Evolutionary conservation across 2,888 invertebrate species (phyloP), one percentile per base, ranked within the genome.

Genomic region (Drosophila imparisetae): DNA sequence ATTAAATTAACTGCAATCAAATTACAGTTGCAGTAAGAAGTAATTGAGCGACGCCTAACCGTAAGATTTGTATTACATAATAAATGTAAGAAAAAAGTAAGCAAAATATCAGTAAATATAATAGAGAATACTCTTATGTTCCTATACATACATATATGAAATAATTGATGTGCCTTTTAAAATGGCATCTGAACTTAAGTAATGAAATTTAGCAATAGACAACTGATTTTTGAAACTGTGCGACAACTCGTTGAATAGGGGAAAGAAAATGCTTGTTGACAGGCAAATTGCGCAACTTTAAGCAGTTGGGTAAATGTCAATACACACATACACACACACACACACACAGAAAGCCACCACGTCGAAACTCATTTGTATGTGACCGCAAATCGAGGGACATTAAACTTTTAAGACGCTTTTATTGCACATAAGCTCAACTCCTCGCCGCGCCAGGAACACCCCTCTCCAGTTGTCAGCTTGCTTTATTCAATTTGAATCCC

Each of bases 331-430:
- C 24, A 24, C 49, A 29, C n/a, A 50, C 10, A 55, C 40, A 54
- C 32, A 59, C 32, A 54, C 45, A 54, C 38, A 58, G 29, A 42
- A 32, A 62, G 63, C 53, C 72, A 55, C 45, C 58, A 48, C 63
- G 68, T 81, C 66, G 76, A 69, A 84, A 69, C 66, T 84, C 78
- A 87, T 86, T 86, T 83, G 76, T 80, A 68, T 86, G 82, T 66
- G 71, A 62, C 74, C 76, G 67, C 81, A 89, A 81, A 82, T 80
- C 76, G 70, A 75, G 72, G 74, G 70, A 78, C 86, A 87, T 89
- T 86, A 87, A 85, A 86, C 86, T 86, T 89, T 86, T 81, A 89
- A 89, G 88, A 85, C 75, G 81, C 88, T 89, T 86, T 85, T 89
- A 86, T 82, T 89, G 81, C 89, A 81, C 75, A 75, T 72, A 58